phyloP scores from a whole-genome alignment of 2,888 invertebrate species.

The Aphidoletes aphidimyza region DNA sequence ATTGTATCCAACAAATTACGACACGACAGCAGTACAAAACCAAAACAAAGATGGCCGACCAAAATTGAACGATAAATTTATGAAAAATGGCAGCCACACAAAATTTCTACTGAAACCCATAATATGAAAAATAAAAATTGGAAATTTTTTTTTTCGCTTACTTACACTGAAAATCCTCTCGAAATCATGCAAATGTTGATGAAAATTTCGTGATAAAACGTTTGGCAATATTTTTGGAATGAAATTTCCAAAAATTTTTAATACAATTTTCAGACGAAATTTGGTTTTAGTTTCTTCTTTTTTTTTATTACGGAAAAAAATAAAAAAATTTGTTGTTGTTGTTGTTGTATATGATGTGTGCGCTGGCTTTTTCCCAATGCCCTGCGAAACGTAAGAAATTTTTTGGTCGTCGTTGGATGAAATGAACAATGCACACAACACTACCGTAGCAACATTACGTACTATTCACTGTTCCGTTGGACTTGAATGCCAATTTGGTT shows the following conservation, averaged over 20 bases:
- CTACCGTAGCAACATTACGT: slow-evolving; percentile 54
- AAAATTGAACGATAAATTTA: background rate
- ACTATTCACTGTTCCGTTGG: slow-evolving; percentile 45
- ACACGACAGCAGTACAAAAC: background rate
- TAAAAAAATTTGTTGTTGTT: background rate
- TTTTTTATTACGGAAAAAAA: background rate
- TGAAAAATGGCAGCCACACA: slow-evolving; percentile 19
- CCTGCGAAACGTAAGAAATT: slow-evolving; percentile 20
- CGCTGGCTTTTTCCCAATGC: slow-evolving; percentile 33
- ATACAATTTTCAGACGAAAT: slow-evolving; percentile 33
- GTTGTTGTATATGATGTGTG: slow-evolving; percentile 30
- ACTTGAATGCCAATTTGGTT: slow-evolving; percentile 50
- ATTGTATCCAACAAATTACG: background rate
- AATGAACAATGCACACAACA: slow-evolving; percentile 52
- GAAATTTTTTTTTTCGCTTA: background rate
- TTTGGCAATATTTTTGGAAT: background rate
- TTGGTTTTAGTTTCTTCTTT: background rate
- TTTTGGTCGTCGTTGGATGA: slow-evolving; percentile 49
- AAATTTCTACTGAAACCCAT: slow-evolving; percentile 39
- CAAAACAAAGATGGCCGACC: slow-evolving; percentile 11
- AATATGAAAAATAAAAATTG: slow-evolving; percentile 5
- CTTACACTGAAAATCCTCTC: slow-evolving; percentile 31
- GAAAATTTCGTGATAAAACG: background rate
- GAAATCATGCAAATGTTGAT: background rate
- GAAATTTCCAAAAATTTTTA: background rate